Evolutionary conservation across 2,797 vertebrate species (phyloP), one percentile per base, ranked within the genome.

Genomic region (Sebastes flavidus): DNA sequence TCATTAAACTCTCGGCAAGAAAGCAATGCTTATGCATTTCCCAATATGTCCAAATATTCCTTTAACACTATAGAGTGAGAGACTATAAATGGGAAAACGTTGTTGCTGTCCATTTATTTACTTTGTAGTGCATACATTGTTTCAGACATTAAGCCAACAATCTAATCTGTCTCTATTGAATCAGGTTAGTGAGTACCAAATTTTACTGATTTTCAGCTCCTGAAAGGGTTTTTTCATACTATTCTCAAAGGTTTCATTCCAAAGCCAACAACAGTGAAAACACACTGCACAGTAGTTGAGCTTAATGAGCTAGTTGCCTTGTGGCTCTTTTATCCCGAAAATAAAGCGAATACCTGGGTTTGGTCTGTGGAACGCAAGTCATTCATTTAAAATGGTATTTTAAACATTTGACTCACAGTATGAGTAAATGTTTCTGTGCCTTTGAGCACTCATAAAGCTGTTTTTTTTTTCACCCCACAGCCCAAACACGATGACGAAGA

Each of bases 401-500:
- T 36, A 78, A 81, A 79, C 36, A 54, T 67, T 84, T 73, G 32
- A 83, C 55, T 78, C 4, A 66, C 34, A 55, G 46, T 72, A 52
- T 72, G 77, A 83, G 25, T 71, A 83, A 81, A 81, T 77, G 52
- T 85, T 77, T 65, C 38, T 65, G n/a, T 67, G 25, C 25, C 65
- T 81, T 12, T 34, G 38, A 81, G 65, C 46, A 42, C 22, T 75
- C 55, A 27, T 18, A 49, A 67, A 80, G 30, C 69, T 34, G 46
- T 58, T 59, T 55, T 61, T 59, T 3, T 14, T 14, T 3, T 14
- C 20, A 5, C 42, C 30, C 34, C 59, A 42, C 42, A 13, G 34
- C 54, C 60, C 3, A 42, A 25, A 25, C 69, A 46, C 2, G 34
- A 78, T 72, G 72, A 83, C 46, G 46, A 79, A 78, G 72, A 83